These are phyloP conservation scores for Callospermophilus lateralis DNA, from an alignment of 2,113 vertebrate genomes.

Conservation along the genomic window DNA sequence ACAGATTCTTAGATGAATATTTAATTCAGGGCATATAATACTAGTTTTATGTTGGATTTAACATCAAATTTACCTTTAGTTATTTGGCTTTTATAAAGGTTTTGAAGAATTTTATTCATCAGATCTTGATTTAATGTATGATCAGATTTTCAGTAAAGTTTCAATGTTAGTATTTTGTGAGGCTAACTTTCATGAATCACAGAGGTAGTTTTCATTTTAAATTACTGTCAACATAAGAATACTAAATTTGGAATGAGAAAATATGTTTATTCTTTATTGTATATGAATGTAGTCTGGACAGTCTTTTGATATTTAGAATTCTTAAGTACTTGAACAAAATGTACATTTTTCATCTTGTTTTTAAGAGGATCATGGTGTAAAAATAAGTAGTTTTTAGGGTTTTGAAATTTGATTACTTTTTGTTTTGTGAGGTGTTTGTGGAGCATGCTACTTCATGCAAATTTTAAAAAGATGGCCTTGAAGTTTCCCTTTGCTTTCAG, in stretches of 20 bases:
- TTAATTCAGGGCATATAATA: background rate
- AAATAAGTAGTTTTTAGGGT: background rate
- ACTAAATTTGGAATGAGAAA: conserved; percentile 74
- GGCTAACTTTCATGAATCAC: conserved; percentile 89
- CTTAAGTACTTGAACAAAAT: conserved; percentile 72
- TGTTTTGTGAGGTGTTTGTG: background rate
- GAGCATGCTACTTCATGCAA: background rate
- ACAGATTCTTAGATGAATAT: background rate
- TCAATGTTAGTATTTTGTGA: conserved; percentile 91
- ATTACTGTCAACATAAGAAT: conserved; percentile 81
- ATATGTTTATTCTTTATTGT: background rate
- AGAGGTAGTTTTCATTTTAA: conserved; percentile 88
- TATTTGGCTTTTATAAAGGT: conserved; percentile 54
- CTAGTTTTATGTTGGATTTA: conserved; percentile 60
- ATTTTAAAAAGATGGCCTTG: conserved; percentile 8
- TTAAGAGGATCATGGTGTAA: conserved; percentile 48
- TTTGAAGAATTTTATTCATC: conserved; percentile 70
- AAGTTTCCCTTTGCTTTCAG: conserved; percentile 12
- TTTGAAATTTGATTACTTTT: background rate
- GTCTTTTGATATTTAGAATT: conserved; percentile 64
- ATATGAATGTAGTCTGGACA: conserved; percentile 87
- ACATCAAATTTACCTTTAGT: conserved; percentile 58
- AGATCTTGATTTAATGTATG: conserved; percentile 89
- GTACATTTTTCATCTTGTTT: conserved; percentile 64
- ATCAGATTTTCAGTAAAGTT: conserved; percentile 88